Evolutionary conservation across 2,113 vertebrate species (phyloP).

Genomic region (Tachycineta bicolor): DNA sequence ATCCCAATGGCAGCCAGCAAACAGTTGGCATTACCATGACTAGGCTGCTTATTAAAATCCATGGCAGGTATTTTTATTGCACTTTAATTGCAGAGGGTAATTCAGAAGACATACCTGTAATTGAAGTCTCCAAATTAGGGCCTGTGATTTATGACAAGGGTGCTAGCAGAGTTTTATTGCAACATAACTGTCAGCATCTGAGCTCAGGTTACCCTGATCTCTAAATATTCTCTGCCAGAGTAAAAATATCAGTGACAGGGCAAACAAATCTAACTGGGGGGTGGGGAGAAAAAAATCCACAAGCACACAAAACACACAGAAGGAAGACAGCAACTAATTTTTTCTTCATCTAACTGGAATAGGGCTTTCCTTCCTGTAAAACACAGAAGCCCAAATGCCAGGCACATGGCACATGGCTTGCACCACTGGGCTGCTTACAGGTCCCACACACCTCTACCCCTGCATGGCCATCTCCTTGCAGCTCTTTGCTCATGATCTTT

Average conservation of each 20-base stretch:
- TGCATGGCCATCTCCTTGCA: not conserved
- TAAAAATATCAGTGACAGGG: not conserved
- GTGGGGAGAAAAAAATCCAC: rapidly evolving
- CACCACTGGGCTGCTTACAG: too few relatives aligned
- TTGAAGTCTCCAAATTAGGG: not conserved
- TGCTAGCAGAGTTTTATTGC: not conserved
- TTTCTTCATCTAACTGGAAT: not conserved
- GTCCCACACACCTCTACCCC: not conserved
- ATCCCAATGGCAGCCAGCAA: not conserved
- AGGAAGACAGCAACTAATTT: not conserved
- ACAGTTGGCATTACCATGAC: not conserved
- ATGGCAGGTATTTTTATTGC: not conserved
- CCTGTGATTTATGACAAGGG: not conserved
- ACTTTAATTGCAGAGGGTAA: conserved; percentile 15
- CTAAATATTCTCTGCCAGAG: not conserved
- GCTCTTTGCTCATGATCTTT: not conserved
- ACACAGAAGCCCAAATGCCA: not conserved
- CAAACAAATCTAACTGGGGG: not conserved
- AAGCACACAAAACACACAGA: not conserved
- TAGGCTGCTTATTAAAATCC: not conserved
- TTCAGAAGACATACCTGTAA: not conserved
- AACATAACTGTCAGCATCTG: not conserved
- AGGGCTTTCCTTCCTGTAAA: not conserved
- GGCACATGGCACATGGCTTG: not conserved
- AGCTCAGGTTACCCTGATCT: not conserved